Evolutionary conservation across 2,888 invertebrate genomes (phyloP), one percentile per base, ranked within the genome.

Genomic region (Smittia aterrima): DNA sequence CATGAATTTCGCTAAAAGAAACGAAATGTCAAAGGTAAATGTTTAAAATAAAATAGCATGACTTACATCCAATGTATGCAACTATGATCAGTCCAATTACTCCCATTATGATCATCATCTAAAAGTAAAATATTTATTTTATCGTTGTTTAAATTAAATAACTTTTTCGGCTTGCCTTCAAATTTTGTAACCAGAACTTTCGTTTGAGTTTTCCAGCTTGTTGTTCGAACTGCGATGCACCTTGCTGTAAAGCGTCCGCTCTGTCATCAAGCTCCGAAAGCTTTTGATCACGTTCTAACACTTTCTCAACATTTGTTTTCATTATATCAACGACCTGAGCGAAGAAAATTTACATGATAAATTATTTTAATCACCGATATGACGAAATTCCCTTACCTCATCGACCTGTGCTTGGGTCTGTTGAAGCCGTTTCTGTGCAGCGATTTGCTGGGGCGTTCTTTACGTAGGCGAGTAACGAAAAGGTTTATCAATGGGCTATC

Each of bases 151-250:
- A n/a, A 47, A 47, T 47, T 47, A 16, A 47, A n/a, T 47, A 32
- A 6, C 9, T 16, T 6, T 47, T 20, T 75, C 70, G 38, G 16
- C 32, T 78, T 81, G 90, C 90, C 89, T 97, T 97, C 80, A 96
- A 86, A 84, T 98, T 98, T 85, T 97, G 95, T 89, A 96, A 90
- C 97, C 97, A 98, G 83, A 94, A 96, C 85, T 97, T 97, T 81
- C 95, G 89, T 85, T 97, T 97, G 82, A 97, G 87, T 86, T 96
- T 96, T 79, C 96, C 96, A 75, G 97, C 96, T 82, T 96, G 95
- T 79, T 96, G 96, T 83, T 97, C 97, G 82, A 98, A 98, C 80
- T 97, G 95, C 80, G 96, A 96, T 71, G 96, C 96, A 58, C 95
- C 95, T 81, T 95, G 92, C 81, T 96, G 95, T 75, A 96, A 84